These are phyloP conservation scores for Todiramphus chloris DNA, from an alignment of 2,113 vertebrate species.

Conservation along the genomic window DNA sequence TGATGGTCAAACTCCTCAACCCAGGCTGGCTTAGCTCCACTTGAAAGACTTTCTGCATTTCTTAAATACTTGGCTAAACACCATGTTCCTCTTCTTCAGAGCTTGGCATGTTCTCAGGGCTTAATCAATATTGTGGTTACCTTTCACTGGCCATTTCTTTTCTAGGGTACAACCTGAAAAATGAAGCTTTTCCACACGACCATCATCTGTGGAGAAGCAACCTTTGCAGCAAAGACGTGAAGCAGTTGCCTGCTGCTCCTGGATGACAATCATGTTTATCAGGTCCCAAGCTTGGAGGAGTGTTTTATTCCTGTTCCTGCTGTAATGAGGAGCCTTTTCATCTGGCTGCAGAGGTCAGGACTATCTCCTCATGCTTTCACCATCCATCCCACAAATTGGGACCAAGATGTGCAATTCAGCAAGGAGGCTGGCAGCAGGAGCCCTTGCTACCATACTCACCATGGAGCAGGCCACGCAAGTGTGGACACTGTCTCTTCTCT, in stretches of 20 bases:
- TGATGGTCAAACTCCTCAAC: not conserved
- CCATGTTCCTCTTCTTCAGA: not conserved
- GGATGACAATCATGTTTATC: not conserved
- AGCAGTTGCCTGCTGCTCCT: not conserved
- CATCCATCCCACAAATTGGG: not conserved
- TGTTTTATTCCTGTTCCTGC: not conserved
- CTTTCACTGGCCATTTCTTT: not conserved
- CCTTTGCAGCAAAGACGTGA: not conserved
- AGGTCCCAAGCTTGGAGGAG: not conserved
- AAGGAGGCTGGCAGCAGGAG: not conserved
- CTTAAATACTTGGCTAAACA: not conserved
- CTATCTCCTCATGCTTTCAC: not conserved
- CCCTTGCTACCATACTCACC: not conserved
- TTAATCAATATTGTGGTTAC: not conserved
- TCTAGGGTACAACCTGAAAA: not conserved
- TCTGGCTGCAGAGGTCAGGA: not conserved
- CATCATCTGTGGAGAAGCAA: not conserved
- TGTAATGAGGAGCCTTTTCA: not conserved
- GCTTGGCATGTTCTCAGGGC: not conserved
- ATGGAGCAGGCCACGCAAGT: fast-evolving
- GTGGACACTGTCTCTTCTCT: not conserved
- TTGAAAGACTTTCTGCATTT: not conserved
- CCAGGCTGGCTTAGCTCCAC: not conserved
- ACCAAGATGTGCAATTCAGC: not conserved
- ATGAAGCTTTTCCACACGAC: not conserved